Percentiles rank a stretch among this genome's conserved stretches.
phyloP scores from a whole-genome alignment of 2,797 vertebrate species.

The Onychomys leucogaster region DNA sequence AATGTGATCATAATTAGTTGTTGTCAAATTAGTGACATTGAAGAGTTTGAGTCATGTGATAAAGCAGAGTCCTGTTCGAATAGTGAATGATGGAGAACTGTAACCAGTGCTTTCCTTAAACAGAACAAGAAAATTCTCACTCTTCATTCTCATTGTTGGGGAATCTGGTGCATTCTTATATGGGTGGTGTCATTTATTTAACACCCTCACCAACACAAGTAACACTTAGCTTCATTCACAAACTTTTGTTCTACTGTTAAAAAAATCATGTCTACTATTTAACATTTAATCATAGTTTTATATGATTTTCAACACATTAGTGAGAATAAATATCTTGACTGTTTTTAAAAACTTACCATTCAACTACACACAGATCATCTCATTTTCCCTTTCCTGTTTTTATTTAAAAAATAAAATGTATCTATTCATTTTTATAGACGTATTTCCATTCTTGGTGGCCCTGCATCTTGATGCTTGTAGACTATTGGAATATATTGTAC shows the following conservation, averaged over 20 bases:
- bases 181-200: constrained; percentile 48
- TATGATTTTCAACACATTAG: constrained; percentile 21
- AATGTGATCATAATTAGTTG: constrained; percentile 56
- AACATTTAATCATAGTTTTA: constrained; percentile 41
- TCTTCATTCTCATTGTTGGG: constrained; percentile 45
- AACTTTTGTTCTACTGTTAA: constrained; percentile 66
- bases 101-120: background rate
- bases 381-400: background rate
- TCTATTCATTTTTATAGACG: constrained; percentile 49
- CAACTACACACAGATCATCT: background rate
- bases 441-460: background rate
- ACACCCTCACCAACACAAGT: constrained; percentile 18
- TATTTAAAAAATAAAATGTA: no score
- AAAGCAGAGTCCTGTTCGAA: background rate
- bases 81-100: background rate
- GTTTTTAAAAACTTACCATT: constrained; percentile 36
- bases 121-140: background rate
- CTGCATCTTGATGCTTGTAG: background rate
- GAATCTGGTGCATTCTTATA: constrained; percentile 60
- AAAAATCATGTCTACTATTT: constrained; percentile 18
- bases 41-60: constrained; percentile 16
- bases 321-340: constrained; percentile 29
- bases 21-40: constrained; percentile 65
- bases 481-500: constrained; percentile 29
- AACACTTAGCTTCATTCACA: constrained; percentile 54